These are phyloP conservation scores for Nipponacmea schrenckii DNA, from an alignment of 2,888 invertebrate species.

Conservation along the genomic window DNA sequence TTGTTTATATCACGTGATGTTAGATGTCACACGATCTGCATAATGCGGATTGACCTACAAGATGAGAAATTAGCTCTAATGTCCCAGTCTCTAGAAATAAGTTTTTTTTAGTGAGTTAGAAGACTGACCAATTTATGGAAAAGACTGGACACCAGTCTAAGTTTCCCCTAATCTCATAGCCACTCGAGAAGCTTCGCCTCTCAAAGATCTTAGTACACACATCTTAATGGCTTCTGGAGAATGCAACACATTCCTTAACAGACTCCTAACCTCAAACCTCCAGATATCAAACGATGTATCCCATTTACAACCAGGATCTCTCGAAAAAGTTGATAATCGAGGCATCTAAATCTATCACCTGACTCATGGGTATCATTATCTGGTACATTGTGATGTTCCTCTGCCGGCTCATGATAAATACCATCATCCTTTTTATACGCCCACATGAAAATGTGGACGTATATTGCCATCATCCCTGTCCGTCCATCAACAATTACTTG, in stretches of 20 bases:
- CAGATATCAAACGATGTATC: slow-evolving; percentile 1
- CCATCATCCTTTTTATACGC: neutral
- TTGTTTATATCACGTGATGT: no score
- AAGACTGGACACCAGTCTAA: no score
- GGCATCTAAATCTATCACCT: neutral
- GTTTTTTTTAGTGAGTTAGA: no score
- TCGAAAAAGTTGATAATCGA: neutral
- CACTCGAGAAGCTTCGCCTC: neutral
- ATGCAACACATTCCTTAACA: neutral
- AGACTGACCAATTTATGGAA: no score
- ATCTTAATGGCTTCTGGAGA: neutral
- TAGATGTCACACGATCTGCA: no score
- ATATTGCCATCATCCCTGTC: no score
- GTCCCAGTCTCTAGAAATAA: no score
- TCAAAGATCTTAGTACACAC: neutral
- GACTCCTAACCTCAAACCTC: neutral
- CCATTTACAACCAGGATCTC: neutral
- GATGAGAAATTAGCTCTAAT: no score
- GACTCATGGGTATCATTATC: neutral
- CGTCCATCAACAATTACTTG: no score
- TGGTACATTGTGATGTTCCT: neutral
- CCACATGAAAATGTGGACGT: no score
- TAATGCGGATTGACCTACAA: no score
- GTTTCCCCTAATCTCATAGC: slow-evolving; percentile 1
- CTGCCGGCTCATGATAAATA: neutral